A percentile compares a stretch with the other conserved stretches of the same genome.
Conservation (phyloP, 2,888 invertebrate species). For the Pterobdella sp. region DNA sequence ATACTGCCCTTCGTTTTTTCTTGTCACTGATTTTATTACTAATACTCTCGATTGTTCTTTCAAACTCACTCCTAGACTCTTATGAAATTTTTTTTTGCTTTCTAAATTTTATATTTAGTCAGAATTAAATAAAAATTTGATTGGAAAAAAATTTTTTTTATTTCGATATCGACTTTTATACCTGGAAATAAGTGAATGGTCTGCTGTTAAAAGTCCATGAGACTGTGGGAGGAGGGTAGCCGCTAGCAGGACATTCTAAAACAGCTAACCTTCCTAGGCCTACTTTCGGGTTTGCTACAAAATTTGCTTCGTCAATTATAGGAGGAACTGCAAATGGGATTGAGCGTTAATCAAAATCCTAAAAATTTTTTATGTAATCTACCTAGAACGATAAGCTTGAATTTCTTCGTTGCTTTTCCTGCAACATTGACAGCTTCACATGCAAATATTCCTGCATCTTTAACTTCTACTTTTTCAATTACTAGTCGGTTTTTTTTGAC, state of each 20-base stretch:
- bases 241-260: constrained; percentile 52
- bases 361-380: constrained; percentile 30
- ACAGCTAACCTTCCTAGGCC: constrained; percentile 46
- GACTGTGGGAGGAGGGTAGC: constrained; percentile 50
- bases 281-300: constrained; percentile 46
- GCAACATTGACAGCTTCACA: constrained; percentile 54
- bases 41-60: constrained; percentile 39
- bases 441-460: constrained; percentile 47
- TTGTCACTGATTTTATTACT: constrained; percentile 41
- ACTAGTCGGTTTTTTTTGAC: constrained; percentile 42
- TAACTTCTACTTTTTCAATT: constrained; percentile 40
- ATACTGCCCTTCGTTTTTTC: constrained; percentile 50
- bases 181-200: constrained; percentile 16
- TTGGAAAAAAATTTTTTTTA: background rate
- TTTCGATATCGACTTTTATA: background rate
- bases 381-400: constrained; percentile 47
- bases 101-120: background rate
- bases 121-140: background rate
- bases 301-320: constrained; percentile 46
- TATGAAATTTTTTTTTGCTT: too few species aligned
- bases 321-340: constrained; percentile 45
- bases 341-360: background rate
- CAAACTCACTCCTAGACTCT: background rate
- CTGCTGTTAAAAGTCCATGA: constrained; percentile 36
- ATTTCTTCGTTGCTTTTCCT: constrained; percentile 48